These are phyloP conservation scores for Drosophila parabipectinata DNA, from an alignment of 1,140 invertebrate genomes.

Conservation along the genomic window DNA sequence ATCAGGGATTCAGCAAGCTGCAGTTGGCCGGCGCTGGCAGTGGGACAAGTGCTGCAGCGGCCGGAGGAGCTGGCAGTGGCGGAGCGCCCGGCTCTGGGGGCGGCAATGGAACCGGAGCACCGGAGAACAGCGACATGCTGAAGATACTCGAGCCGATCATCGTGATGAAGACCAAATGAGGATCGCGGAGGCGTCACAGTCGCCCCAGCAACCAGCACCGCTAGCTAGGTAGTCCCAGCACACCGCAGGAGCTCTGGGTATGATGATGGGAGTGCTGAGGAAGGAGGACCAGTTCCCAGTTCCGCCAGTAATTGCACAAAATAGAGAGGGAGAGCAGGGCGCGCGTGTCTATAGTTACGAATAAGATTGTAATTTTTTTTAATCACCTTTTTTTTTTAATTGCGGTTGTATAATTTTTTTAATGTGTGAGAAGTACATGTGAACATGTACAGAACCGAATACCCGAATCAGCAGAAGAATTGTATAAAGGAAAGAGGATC, in stretches of 20 bases:
- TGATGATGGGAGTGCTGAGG: neutral
- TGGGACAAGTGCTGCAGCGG: neutral
- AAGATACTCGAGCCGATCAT: constrained; percentile 84
- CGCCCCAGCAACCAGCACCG: constrained; percentile 7
- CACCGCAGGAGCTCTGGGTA: neutral
- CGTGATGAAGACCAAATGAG: constrained; percentile 84
- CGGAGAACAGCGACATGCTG: constrained; percentile 81
- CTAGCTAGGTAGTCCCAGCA: constrained; percentile 36
- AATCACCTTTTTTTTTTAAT: constrained; percentile 23
- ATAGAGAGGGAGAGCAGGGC: too few relatives aligned
- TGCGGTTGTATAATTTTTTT: constrained; percentile 1
- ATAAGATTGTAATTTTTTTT: constrained; percentile 38
- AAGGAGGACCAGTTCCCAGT: neutral
- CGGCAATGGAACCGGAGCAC: constrained; percentile 39
- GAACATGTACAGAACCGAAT: neutral
- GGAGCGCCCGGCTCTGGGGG: constrained; percentile 28
- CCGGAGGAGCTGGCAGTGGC: constrained; percentile 10
- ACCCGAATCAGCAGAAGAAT: neutral
- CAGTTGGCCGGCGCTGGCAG: constrained; percentile 18
- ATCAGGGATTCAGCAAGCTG: constrained; percentile 59
- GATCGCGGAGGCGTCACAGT: constrained; percentile 57
- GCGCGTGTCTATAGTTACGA: constrained; percentile 42
- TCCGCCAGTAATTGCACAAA: constrained; percentile 11
- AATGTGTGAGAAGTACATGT: neutral
- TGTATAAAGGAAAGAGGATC: constrained; percentile 38